Evolutionary conservation across 2,797 vertebrate species (phyloP).

Genomic region (Columba guinea): DNA sequence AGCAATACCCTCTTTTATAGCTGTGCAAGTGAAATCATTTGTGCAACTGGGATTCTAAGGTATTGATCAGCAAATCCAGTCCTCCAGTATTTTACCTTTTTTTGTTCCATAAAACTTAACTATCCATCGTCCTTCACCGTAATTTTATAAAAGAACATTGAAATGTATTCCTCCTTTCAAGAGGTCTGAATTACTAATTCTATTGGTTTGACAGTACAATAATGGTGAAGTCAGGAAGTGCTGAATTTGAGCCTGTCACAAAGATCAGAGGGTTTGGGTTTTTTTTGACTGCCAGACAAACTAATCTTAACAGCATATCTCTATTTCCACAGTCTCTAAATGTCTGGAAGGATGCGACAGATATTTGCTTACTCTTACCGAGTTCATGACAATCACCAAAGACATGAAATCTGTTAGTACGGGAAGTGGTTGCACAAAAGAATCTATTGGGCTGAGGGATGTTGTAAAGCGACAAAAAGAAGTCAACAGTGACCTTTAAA

Average conservation of each 20-base stretch:
- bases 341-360: not conserved
- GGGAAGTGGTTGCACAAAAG: constrained; percentile 2
- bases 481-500: not conserved
- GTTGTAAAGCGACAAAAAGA: not conserved
- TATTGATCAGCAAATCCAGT: not conserved
- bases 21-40: not conserved
- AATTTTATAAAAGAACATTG: not conserved
- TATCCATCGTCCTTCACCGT: not conserved
- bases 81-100: not conserved
- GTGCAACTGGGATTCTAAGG: not conserved
- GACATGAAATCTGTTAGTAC: not conserved
- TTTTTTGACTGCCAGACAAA: constrained; percentile 26
- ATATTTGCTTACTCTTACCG: constrained; percentile 16
- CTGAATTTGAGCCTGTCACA: constrained; percentile 6
- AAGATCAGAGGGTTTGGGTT: not conserved
- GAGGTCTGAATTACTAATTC: constrained; percentile 18
- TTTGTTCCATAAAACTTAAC: not conserved
- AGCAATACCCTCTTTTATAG: not conserved
- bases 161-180: constrained; percentile 5
- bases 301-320: not conserved
- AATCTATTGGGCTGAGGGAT: not conserved
- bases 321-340: not conserved
- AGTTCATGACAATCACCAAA: not conserved
- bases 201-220: not conserved
- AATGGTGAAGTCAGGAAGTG: not conserved